These are phyloP conservation scores for Aratinga solstitialis DNA, from an alignment of 2,797 vertebrate species.

Conservation along the genomic window DNA sequence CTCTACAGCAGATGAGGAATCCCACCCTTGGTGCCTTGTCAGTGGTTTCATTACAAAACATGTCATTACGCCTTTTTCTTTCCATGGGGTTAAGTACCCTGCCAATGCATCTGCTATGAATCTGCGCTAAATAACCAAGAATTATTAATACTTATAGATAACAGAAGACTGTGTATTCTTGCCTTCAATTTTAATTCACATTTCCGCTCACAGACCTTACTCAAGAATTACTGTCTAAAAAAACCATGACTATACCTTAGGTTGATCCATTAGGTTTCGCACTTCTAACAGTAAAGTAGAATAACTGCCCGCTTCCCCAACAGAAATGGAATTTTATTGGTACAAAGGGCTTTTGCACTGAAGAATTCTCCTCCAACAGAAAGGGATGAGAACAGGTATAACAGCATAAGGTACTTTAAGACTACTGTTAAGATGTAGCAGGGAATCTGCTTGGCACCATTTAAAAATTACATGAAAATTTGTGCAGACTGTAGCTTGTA, in stretches of 20 bases:
- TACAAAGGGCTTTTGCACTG: background rate
- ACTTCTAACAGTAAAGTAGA: background rate
- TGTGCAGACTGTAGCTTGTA: rapidly evolving
- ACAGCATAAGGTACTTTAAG: background rate
- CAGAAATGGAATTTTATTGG: background rate
- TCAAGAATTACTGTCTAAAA: background rate
- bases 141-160: background rate
- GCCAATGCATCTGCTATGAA: background rate
- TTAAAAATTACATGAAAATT: background rate
- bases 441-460: background rate
- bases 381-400: background rate
- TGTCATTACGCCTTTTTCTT: background rate
- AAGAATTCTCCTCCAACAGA: background rate
- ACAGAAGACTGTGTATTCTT: background rate
- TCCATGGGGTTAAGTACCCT: background rate
- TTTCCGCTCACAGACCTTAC: background rate
- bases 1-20: background rate
- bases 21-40: background rate
- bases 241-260: background rate
- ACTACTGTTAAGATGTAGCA: background rate
- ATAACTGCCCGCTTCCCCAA: rapidly evolving
- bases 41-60: background rate
- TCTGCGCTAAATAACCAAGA: background rate
- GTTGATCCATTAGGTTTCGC: background rate
- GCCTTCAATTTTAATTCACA: background rate